phyloP scores from a whole-genome alignment of 2,888 invertebrate genomes.

The Caenorhabditis doughertyi region DNA sequence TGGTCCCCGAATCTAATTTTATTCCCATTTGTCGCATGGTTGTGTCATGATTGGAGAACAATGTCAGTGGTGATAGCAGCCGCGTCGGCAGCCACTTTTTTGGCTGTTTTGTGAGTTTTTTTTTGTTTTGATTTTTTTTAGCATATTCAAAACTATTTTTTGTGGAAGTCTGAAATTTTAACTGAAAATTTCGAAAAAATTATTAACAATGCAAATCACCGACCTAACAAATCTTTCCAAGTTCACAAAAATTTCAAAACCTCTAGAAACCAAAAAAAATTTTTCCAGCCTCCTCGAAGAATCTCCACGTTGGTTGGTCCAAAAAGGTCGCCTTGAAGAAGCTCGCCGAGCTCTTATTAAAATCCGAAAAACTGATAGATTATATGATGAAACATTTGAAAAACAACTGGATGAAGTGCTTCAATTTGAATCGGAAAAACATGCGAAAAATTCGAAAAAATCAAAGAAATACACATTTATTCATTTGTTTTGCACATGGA shows the following conservation, averaged over 20 bases:
- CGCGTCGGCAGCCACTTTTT: conserved; percentile 46
- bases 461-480: conserved; percentile 65
- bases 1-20: conserved; percentile 80
- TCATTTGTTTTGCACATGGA: conserved; percentile 68
- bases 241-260: not conserved
- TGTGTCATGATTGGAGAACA: conserved; percentile 55
- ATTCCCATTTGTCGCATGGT: conserved; percentile 74
- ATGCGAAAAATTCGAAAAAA: conserved; percentile 41
- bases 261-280: not conserved
- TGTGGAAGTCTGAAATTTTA: too few relatives aligned
- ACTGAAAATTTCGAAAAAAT: too few relatives aligned
- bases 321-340: conserved; percentile 57
- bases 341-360: conserved; percentile 41
- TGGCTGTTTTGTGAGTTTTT: conserved; percentile 36
- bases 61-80: conserved; percentile 45
- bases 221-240: too few relatives aligned
- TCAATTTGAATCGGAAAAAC: conserved; percentile 44
- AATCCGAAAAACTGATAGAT: conserved; percentile 56
- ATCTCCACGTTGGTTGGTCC: conserved; percentile 64
- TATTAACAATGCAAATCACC: too few relatives aligned
- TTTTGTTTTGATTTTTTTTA: too few relatives aligned
- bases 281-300: conserved; percentile 59
- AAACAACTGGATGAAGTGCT: conserved; percentile 50
- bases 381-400: conserved; percentile 48
- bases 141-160: too few relatives aligned